Evolutionary conservation across 92 coral and sea anemone species (phyloP).

Genomic region (Epizoanthus illoricatus): DNA sequence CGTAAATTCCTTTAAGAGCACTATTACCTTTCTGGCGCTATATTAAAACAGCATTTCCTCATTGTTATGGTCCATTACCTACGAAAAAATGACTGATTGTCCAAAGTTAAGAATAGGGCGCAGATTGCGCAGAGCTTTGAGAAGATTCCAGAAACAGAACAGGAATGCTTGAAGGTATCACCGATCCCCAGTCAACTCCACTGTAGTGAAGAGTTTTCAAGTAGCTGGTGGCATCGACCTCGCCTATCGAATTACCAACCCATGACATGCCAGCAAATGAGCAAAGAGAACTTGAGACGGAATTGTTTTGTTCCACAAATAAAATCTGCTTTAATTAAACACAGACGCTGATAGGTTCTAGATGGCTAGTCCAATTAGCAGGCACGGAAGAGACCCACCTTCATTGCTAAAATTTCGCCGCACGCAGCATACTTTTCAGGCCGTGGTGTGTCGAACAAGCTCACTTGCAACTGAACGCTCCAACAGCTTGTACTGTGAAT

Average conservation of each 20-base stretch:
- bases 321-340: not conserved
- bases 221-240: not conserved
- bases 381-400: constrained; percentile 3
- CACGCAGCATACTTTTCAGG: not conserved
- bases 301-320: no score
- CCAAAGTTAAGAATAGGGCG: no score
- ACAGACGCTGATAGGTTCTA: not conserved
- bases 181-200: not conserved
- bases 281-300: not conserved
- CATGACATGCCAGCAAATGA: not conserved
- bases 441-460: not conserved
- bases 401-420: not conserved
- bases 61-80: no score
- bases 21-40: not conserved
- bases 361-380: not conserved
- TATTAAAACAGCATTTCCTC: no score
- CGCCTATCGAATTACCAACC: not conserved
- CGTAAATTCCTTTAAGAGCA: not conserved
- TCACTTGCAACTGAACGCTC: not conserved
- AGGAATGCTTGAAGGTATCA: no score
- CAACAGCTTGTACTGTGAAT: no score
- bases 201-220: not conserved
- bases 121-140: no score
- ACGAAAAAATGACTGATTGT: no score
- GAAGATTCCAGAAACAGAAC: no score